Evolutionary conservation across 2,113 vertebrate species (phyloP), one percentile per base, ranked within the genome.

Genomic region (Progne subis): DNA sequence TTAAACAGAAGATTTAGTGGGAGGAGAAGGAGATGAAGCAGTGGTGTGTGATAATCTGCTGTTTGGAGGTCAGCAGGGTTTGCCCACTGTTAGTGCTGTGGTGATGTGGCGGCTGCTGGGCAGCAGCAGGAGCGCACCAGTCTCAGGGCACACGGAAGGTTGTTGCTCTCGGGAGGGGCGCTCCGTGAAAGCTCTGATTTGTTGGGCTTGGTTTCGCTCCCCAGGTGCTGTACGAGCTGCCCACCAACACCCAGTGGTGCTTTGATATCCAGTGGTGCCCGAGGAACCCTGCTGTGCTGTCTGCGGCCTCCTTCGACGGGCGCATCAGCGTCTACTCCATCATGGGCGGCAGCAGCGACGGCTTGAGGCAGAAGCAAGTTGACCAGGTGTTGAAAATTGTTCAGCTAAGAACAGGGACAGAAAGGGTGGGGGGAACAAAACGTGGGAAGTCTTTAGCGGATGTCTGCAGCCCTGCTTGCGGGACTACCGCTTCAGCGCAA

Each of bases 191-290:
- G 12, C 59, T 39, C 41, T 88, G 47, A 63, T 47, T 28, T 81
- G 2, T 10, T 34, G 2, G 47, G 47, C 53, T 80, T 59, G 39
- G 5, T 92, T 78, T 61, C 88, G 75, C 61, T 74, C 43, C 32
- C 19, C 97, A 99, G 99, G 98, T 99, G 56, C 92, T 99, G 76
- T 99, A 99, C 29, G 99, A 99, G 97, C 93, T 99, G 85, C 99
- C 99, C 39, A 99, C 98, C 3, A 99, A 98, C 92, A 99, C 98
- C 0, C 99, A 99, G 95, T 99, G 99, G 99, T 99, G 99, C 96
- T 99, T 99, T 60, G 99, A 99, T 77, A 98, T 99, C 94, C 99
- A 99, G 98, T 99, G 99, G 99, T 99, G 99, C 79, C 99, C 99
- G 17, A 98, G 99, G 79, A 99, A 99, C 92, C 99, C 99, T 0